Percentiles rank a stretch among this genome's conserved stretches.
Conservation (phyloP, 2,888 invertebrate species). For the Chrysolina oricalcia region DNA sequence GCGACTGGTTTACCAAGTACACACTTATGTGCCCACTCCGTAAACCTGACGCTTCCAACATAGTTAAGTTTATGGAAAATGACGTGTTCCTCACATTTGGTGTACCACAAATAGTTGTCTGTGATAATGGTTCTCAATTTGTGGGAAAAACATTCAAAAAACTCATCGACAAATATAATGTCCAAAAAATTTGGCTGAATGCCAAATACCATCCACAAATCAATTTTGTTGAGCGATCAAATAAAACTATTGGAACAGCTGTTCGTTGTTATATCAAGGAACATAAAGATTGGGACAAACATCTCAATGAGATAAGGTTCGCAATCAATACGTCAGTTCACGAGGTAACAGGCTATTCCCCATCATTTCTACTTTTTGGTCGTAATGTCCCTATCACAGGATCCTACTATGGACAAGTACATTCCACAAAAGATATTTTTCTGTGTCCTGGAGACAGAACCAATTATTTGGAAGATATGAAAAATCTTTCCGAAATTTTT, state of each 20-base stretch:
- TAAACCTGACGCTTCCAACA: neutral
- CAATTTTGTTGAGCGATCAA: slow-evolving; percentile 62
- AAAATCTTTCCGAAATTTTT: neutral
- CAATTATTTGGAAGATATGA: neutral
- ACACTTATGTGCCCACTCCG: slow-evolving; percentile 3
- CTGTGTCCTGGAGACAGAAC: neutral
- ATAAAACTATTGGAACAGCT: slow-evolving; percentile 58
- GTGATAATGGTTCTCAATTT: too few species aligned
- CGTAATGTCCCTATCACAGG: too few species aligned
- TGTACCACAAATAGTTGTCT: slow-evolving; percentile 7
- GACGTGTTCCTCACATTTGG: too few species aligned
- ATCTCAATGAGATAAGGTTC: slow-evolving; percentile 54
- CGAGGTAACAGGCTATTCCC: too few species aligned
- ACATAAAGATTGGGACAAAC: slow-evolving; percentile 54
- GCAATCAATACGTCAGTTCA: slow-evolving; percentile 58
- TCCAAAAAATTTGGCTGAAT: slow-evolving; percentile 46
- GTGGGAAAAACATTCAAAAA: too few species aligned
- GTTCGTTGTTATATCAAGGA: slow-evolving; percentile 55
- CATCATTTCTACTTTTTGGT: too few species aligned
- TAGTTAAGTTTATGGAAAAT: slow-evolving; percentile 13
- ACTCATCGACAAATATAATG: too few species aligned
- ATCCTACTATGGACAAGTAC: slow-evolving; percentile 40
- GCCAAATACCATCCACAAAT: slow-evolving; percentile 61
- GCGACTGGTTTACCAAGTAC: too few species aligned
- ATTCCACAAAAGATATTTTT: slow-evolving; percentile 31